Base-by-base conservation (phyloP, 2,888 invertebrate genomes). In the Atherix ibis region DNA sequence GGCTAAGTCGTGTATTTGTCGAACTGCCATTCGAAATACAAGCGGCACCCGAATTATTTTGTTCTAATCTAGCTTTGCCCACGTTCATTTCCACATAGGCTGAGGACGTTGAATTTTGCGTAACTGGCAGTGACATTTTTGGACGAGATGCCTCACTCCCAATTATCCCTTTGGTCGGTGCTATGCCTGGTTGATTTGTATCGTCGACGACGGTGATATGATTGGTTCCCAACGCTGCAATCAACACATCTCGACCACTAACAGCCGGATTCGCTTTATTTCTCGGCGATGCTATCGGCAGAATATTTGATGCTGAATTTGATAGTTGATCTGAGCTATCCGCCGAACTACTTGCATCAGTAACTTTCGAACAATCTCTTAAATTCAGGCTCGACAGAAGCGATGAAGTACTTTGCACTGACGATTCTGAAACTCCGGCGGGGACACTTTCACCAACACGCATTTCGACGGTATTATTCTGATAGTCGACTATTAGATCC, bases 401-500 rank as follows among this genome's bases (percentile, higher is more conserved):
- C 5, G 40, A 27, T 27, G 43, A 43, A 25, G 43, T 41, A 30
- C 41, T 41, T 8, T 38, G 38, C 14, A 37, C 32, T 18, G 35
- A 35, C 22, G 37, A 34, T 26, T 37, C 33, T 12, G 30, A 19
- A 34, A 31, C 18, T 19, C 34, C 36, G 13, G 18, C 24, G 14
- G 27, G 28, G 5, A 14, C 12, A 25, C 40, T 43, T 10, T 19
- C 37, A 13, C 28, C 32, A 26, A 34, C 28, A 24, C 27, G 31
- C 17, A 24, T 30, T 25, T 36, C 28, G 25, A 36, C 14, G 10
- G 29, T 13, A 18, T 43, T 44, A 28, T 35, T 42, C 38, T 56
- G 55, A 41, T 57, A 52, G 12, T 51, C 50, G 18, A 58, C 45
- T 39, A 62, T 54, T 8, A 59, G 34, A 39, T 59, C 53, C n/a